phyloP scores from a whole-genome alignment of 2,113 vertebrate species.

The Psilopsiagon aurifrons region DNA sequence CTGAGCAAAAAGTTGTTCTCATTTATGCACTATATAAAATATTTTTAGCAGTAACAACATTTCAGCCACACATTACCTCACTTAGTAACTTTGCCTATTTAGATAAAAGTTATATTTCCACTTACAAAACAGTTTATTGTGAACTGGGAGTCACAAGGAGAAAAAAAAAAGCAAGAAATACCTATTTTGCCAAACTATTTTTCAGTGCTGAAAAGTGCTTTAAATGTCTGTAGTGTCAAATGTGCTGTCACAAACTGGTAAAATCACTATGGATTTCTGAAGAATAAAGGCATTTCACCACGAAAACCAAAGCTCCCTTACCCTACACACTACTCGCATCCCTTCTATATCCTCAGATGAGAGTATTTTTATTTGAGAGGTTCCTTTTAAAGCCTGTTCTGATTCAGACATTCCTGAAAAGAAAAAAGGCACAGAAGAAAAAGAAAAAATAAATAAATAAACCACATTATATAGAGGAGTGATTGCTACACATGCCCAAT shows the following conservation, averaged over 20 bases:
- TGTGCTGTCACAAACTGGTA: not conserved
- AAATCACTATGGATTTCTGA: not conserved
- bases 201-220: not conserved
- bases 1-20: not conserved
- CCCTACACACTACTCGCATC: constrained; percentile 93
- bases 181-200: not conserved
- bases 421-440: not conserved
- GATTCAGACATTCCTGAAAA: constrained; percentile 94
- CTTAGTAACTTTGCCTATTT: not conserved
- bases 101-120: not conserved
- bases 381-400: constrained; percentile 96
- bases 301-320: constrained; percentile 49
- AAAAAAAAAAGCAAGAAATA: not conserved
- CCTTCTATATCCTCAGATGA: constrained; percentile 92
- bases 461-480: not conserved
- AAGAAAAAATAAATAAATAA: not conserved
- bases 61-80: not conserved
- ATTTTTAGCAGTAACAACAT: not conserved
- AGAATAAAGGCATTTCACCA: not conserved
- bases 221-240: not conserved
- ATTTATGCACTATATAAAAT: not conserved
- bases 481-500: not conserved
- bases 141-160: not conserved
- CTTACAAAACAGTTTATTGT: not conserved
- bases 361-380: constrained; percentile 97